A percentile compares a stretch with the other conserved stretches of the same genome.
phyloP scores from a whole-genome alignment of 1,140 invertebrate species.

The Drosophila watanabei region DNA sequence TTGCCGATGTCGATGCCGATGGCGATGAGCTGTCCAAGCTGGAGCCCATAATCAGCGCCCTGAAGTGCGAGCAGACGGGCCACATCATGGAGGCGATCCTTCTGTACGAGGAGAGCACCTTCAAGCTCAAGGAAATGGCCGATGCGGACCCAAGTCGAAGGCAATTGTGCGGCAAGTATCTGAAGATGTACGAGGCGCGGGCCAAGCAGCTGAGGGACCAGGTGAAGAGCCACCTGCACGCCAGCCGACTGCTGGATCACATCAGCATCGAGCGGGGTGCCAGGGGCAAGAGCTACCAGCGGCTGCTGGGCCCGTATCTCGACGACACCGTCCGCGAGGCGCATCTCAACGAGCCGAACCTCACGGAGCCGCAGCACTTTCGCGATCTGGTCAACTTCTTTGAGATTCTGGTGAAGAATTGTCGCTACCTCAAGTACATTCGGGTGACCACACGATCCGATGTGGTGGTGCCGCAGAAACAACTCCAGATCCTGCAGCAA shows the following conservation, averaged over 20 bases:
- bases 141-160: slow-evolving; percentile 51
- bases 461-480: slow-evolving; percentile 40
- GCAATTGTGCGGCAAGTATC: slow-evolving; percentile 55
- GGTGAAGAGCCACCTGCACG: slow-evolving; percentile 65
- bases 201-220: slow-evolving; percentile 67
- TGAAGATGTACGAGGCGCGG: slow-evolving; percentile 60
- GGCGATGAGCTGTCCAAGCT: slow-evolving; percentile 56
- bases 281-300: slow-evolving; percentile 70
- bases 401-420: slow-evolving; percentile 73
- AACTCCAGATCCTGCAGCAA: slow-evolving; percentile 56
- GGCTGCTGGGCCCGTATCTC: slow-evolving; percentile 68
- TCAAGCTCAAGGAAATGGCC: slow-evolving; percentile 56
- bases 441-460: slow-evolving; percentile 68
- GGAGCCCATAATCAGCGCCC: slow-evolving; percentile 54
- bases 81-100: slow-evolving; percentile 77
- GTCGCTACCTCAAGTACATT: slow-evolving; percentile 73
- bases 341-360: slow-evolving; percentile 71
- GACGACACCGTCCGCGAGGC: slow-evolving; percentile 67
- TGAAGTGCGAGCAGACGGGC: slow-evolving; percentile 70
- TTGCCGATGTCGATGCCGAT: slow-evolving; percentile 27
- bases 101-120: slow-evolving; percentile 72
- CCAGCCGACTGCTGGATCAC: slow-evolving; percentile 64
- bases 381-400: slow-evolving; percentile 68
- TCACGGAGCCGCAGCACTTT: slow-evolving; percentile 62
- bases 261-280: slow-evolving; percentile 61